phyloP scores from a whole-genome alignment of 53 echinoderm and acorn worm genomes.

The Holothuria scabra region DNA sequence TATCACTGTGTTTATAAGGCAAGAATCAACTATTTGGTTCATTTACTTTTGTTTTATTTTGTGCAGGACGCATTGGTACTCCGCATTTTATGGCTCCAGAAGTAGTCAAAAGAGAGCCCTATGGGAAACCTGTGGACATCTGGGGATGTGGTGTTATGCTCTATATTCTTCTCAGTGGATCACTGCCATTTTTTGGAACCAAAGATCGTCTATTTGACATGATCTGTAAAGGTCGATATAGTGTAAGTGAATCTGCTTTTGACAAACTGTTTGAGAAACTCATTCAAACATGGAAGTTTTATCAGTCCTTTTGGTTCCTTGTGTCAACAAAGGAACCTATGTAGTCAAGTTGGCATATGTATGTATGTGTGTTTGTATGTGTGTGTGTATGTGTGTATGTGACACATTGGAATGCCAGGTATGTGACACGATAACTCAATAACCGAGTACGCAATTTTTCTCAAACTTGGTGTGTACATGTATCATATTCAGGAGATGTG shows the following conservation, averaged over 20 bases:
- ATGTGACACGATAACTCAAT: no score
- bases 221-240: slow-evolving; percentile 98
- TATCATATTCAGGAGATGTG: no score
- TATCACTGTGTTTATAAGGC: no score
- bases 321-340: no score
- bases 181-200: slow-evolving; percentile 96
- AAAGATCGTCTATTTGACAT: slow-evolving; percentile 98
- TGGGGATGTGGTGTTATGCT: slow-evolving; percentile 99
- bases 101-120: slow-evolving; percentile 95
- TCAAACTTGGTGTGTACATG: no score
- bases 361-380: no score
- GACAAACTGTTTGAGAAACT: neutral
- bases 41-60: neutral
- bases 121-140: slow-evolving; percentile 97
- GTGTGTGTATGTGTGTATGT: no score
- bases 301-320: no score
- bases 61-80: slow-evolving; percentile 94
- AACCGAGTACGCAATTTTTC: no score
- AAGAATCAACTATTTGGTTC: neutral
- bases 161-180: slow-evolving; percentile 95
- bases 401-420: no score
- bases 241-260: slow-evolving; percentile 64
- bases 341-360: no score
- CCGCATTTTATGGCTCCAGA: slow-evolving; percentile 99
- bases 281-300: neutral